Percentiles rank a stretch among this genome's conserved stretches.
phyloP scores from a whole-genome alignment of 2,888 invertebrate genomes.

The Aelia acuminata region DNA sequence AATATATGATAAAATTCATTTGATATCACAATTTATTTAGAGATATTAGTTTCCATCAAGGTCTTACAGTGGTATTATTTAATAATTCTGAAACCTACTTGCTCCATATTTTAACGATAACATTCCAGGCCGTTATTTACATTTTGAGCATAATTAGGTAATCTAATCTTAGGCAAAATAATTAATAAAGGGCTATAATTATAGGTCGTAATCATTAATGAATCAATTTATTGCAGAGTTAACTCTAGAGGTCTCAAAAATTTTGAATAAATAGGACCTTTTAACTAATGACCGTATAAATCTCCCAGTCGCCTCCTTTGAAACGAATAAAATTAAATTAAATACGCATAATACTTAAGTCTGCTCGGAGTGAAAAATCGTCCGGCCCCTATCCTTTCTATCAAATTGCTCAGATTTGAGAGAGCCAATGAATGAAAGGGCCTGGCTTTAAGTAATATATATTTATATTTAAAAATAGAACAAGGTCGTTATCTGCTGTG shows the following conservation, averaged over 20 bases:
- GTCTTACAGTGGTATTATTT: neutral
- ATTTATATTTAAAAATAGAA: conserved; percentile 48
- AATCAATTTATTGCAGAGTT: neutral
- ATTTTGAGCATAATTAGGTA: neutral
- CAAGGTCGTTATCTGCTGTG: neutral
- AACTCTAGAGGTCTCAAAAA: neutral
- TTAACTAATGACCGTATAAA: conserved; percentile 25
- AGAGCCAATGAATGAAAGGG: neutral
- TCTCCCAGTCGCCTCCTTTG: neutral
- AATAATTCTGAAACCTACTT: neutral
- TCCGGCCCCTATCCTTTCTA: neutral
- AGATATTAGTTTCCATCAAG: no score
- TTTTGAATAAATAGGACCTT: neutral
- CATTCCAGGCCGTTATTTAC: neutral
- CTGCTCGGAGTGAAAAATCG: neutral
- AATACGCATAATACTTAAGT: neutral
- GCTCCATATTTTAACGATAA: neutral
- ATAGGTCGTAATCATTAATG: neutral
- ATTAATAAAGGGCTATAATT: neutral
- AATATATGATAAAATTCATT: no score
- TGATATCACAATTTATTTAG: no score
- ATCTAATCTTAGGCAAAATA: neutral
- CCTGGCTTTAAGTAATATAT: neutral
- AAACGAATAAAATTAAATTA: conserved; percentile 24
- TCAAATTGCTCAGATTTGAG: neutral